Base-by-base conservation (phyloP, 1,140 invertebrate genomes). In the Drosophila parabipectinata region DNA sequence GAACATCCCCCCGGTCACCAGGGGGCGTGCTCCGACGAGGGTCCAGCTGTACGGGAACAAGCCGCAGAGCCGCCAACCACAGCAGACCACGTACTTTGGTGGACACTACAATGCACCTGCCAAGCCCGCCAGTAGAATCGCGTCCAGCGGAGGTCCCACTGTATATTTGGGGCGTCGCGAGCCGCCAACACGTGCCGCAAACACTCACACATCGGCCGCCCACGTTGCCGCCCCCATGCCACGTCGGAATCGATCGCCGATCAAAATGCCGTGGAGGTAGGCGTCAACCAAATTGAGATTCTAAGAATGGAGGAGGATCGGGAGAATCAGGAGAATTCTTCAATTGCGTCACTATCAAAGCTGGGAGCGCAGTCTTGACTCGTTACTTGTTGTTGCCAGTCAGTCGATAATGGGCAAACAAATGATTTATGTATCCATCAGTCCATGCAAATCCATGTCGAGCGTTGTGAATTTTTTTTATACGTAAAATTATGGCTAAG, bases 211-310 rank as follows among this genome's bases (percentile, higher is more conserved):
- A 37, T 37, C 34, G 10, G 34, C 47, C 47, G 76, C 47, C 63
- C 63, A 67, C 63, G 21, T 64, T 8, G 56, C 61, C 74, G 64
- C 67, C 62, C 59, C 67, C 61, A 47, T 69, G 28, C 62, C 57
- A 54, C 84, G 90, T 12, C 90, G 90, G 68, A 90, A 91, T 58
- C 90, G 90, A 48, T 91, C 90, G 53, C 90, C 90, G 44, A 91
- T 91, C 69, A 91, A 91, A 64, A 82, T 91, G 54, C 90, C 90
- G 26, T 91, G 90, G 90, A 72, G 90, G 50, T 37, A 44, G 41
- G 41, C 57, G 48, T 45, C 32, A 44, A 72, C 48, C 54, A 34
- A 62, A 41, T 56, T 44, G 41, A 14, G 41, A 44, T 14, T 30
- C 44, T 18, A 34, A 52, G 39, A 63, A 39, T 44, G 39, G 61